Percentiles rank a stretch among this genome's conserved stretches.
Evolutionary conservation across 2,797 vertebrate genomes (phyloP).

Genomic region (Pygocentrus nattereri): DNA sequence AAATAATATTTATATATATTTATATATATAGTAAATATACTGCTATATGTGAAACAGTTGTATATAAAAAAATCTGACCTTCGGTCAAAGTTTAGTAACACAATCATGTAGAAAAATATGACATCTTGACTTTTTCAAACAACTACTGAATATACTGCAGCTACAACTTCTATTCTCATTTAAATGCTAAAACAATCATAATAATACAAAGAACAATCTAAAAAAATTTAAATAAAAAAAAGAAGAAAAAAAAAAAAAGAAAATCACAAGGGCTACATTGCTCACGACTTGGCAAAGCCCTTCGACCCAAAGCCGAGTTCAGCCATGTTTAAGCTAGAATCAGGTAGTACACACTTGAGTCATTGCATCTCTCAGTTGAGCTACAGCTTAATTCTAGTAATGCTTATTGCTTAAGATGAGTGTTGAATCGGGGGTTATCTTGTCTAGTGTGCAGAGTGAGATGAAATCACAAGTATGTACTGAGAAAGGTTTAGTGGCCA

Average conservation of each 20-base stretch:
- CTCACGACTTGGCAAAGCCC: constrained; percentile 36
- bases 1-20: constrained; percentile 60
- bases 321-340: constrained; percentile 34
- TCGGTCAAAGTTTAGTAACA: constrained; percentile 56
- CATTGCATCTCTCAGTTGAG: constrained; percentile 46
- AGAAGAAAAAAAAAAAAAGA: background rate
- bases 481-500: constrained; percentile 39
- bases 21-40: constrained; percentile 56
- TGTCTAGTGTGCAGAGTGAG: constrained; percentile 40
- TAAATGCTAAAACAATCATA: constrained; percentile 54
- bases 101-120: constrained; percentile 64
- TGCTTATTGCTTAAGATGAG: constrained; percentile 56
- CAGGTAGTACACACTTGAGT: constrained; percentile 41
- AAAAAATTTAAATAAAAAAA: constrained; percentile 30
- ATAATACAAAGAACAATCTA: constrained; percentile 40
- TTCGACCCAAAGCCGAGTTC: constrained; percentile 27
- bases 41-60: constrained; percentile 61
- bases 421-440: constrained; percentile 15
- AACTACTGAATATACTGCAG: constrained; percentile 53
- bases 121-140: constrained; percentile 56
- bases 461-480: constrained; percentile 30
- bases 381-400: constrained; percentile 39
- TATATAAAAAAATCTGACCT: constrained; percentile 61
- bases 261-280: constrained; percentile 32
- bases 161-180: constrained; percentile 55